phyloP scores from a whole-genome alignment of 1,140 invertebrate species.

The Pseudachorutes palmiensis region DNA sequence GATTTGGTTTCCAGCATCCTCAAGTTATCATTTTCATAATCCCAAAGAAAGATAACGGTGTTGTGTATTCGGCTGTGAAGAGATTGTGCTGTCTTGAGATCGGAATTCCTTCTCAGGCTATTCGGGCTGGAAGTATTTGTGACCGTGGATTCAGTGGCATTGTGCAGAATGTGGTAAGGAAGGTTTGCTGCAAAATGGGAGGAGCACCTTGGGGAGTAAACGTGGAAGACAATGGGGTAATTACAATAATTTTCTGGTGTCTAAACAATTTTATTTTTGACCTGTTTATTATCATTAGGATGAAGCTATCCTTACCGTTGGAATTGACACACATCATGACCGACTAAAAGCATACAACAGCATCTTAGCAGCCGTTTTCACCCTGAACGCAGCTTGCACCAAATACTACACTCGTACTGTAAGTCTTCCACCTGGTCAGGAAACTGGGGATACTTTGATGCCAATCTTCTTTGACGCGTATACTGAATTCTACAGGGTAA shows the following conservation, averaged over 20 bases:
- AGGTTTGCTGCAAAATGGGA: constrained; percentile 92
- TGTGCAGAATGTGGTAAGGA: constrained; percentile 78
- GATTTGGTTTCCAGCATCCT: no score
- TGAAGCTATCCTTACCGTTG: constrained; percentile 67
- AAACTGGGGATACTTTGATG: constrained; percentile 58
- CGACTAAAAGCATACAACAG: constrained; percentile 45
- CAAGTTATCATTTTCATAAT: neutral
- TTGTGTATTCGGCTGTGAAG: neutral
- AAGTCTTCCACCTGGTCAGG: constrained; percentile 60
- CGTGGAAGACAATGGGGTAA: constrained; percentile 50
- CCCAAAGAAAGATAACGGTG: neutral
- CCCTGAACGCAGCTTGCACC: constrained; percentile 62
- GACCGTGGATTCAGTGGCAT: constrained; percentile 65
- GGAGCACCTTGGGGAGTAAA: constrained; percentile 78
- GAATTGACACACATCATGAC: constrained; percentile 81
- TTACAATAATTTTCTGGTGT: constrained; percentile 40
- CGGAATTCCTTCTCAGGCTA: constrained; percentile 68
- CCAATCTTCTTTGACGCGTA: neutral
- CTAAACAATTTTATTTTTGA: constrained; percentile 3
- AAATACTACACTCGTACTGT: constrained; percentile 65
- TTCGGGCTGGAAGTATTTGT: constrained; percentile 55
- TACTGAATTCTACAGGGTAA: neutral
- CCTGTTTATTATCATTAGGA: constrained; percentile 9
- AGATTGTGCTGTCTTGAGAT: constrained; percentile 35
- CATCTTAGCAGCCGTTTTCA: constrained; percentile 69